A percentile compares a stretch with the other conserved stretches of the same genome.
phyloP scores from a whole-genome alignment of 2,113 vertebrate genomes.

The Pelmatolapia mariae region DNA sequence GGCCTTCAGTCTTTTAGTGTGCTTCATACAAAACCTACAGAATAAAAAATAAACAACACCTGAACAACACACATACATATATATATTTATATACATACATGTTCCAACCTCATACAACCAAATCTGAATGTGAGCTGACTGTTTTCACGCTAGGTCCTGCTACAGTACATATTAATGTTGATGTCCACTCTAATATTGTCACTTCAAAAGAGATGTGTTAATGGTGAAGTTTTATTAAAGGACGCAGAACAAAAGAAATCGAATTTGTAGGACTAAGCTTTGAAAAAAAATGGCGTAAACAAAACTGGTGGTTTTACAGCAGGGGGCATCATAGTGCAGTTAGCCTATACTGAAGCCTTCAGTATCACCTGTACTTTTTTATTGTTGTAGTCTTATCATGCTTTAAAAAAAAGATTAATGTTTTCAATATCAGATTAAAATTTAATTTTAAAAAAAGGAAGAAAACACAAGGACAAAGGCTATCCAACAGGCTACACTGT shows the following conservation, averaged over 20 bases:
- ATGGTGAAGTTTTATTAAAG: not conserved
- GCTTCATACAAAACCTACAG: slow-evolving; percentile 21
- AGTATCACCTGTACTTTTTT: not conserved
- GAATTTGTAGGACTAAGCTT: not conserved
- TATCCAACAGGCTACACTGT: not conserved
- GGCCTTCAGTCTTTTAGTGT: slow-evolving; percentile 22
- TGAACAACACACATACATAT: not conserved
- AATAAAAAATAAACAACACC: slow-evolving; percentile 22
- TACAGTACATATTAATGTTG: slow-evolving; percentile 51
- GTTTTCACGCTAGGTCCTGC: slow-evolving; percentile 30
- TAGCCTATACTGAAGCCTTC: not conserved
- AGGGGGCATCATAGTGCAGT: not conserved
- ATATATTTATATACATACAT: not conserved
- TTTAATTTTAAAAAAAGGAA: not conserved
- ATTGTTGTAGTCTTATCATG: not conserved
- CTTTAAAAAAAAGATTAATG: not conserved
- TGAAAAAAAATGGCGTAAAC: not conserved
- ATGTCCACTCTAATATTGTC: slow-evolving; percentile 18
- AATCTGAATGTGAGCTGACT: slow-evolving; percentile 1
- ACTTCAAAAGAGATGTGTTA: not conserved
- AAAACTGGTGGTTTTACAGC: not conserved
- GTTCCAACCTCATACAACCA: not conserved
- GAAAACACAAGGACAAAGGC: not conserved
- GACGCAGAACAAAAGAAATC: not conserved
- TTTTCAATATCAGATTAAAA: not conserved